These are phyloP conservation scores for Todiramphus saurophagus DNA, from an alignment of 2,113 vertebrate species.

Conservation along the genomic window DNA sequence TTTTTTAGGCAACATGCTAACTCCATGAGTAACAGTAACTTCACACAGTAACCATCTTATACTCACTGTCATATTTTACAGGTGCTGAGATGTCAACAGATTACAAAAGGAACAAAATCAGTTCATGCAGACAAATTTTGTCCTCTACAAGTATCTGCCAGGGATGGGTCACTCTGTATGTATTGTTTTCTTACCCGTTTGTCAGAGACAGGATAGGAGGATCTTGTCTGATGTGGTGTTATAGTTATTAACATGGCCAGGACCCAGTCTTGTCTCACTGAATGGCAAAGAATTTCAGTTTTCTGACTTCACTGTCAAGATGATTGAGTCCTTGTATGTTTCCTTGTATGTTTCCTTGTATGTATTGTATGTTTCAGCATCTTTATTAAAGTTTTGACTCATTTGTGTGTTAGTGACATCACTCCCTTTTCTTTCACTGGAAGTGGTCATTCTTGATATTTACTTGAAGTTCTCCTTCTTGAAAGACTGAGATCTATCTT, in stretches of 20 bases:
- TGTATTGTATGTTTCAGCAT: background rate
- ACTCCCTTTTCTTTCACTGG: fast-evolving
- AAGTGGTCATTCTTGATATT: background rate
- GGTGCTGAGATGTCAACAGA: background rate
- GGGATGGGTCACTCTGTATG: background rate
- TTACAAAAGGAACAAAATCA: background rate
- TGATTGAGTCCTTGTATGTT: background rate
- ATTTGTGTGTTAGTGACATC: background rate
- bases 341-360: no score
- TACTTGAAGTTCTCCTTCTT: background rate
- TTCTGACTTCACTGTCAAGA: background rate
- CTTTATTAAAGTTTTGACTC: background rate
- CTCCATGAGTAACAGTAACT: no score
- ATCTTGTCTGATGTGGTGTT: background rate
- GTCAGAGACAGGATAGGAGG: background rate
- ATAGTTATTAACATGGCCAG: background rate
- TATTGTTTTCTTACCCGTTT: background rate
- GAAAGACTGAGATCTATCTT: background rate
- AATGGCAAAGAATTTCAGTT: background rate
- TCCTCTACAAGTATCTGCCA: background rate
- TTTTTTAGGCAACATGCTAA: background rate
- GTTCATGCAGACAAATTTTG: background rate
- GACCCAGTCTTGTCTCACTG: background rate
- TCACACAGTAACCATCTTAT: background rate
- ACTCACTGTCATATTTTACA: background rate